phyloP scores from a whole-genome alignment of 2,888 invertebrate species.

The Leptarthrus brevirostris region DNA sequence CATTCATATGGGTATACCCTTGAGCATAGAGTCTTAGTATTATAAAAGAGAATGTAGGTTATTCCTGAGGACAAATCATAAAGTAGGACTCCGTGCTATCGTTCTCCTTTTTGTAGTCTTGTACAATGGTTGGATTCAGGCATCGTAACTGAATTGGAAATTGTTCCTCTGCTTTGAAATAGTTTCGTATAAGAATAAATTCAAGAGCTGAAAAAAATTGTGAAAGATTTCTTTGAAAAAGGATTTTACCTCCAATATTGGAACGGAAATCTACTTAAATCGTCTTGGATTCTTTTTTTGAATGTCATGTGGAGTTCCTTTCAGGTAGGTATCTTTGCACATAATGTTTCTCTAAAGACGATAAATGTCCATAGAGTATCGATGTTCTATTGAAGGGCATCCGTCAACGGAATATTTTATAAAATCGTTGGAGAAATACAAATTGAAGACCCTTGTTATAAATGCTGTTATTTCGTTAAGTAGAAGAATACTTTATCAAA shows the following conservation, averaged over 20 bases:
- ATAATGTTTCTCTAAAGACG: neutral
- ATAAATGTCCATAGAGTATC: neutral
- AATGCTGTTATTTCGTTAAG: no score
- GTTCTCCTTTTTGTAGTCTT: constrained; percentile 11
- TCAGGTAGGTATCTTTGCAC: neutral
- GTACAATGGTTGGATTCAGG: constrained; percentile 2
- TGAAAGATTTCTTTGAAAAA: constrained; percentile 2
- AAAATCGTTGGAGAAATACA: neutral
- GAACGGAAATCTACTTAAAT: constrained; percentile 26
- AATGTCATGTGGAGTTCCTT: neutral
- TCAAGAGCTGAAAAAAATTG: neutral
- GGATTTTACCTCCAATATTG: neutral
- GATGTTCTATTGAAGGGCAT: neutral
- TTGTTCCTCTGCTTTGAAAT: neutral
- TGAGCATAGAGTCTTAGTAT: neutral
- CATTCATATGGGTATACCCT: neutral
- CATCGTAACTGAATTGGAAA: constrained; percentile 22
- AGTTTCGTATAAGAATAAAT: constrained; percentile 32
- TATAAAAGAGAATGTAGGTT: neutral
- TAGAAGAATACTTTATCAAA: no score
- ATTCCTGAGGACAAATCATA: constrained; percentile 18
- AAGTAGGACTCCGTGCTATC: constrained; percentile 13
- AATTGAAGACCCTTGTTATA: no score
- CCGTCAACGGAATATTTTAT: neutral
- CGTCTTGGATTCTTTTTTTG: neutral